Evolutionary conservation across 2,113 vertebrate species (phyloP).

Genomic region (Mirza zaza): DNA sequence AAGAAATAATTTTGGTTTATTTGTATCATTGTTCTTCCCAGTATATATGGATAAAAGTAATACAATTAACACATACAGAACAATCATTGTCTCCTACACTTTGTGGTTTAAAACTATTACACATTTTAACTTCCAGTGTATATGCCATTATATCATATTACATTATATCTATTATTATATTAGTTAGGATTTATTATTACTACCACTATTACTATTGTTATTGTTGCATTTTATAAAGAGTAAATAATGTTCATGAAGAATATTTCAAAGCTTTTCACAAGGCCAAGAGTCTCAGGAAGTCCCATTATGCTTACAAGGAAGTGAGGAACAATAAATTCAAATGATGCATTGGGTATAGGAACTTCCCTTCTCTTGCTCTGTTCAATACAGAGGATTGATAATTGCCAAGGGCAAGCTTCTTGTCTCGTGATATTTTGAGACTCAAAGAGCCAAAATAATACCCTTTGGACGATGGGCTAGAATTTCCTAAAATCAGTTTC

Average conservation of each 20-base stretch:
- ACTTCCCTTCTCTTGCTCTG: neutral
- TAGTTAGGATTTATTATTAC: neutral
- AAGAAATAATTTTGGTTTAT: neutral
- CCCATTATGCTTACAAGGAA: neutral
- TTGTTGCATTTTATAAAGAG: neutral
- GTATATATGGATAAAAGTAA: neutral
- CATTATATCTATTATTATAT: neutral
- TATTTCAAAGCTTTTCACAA: constrained; percentile 37
- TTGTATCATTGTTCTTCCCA: neutral
- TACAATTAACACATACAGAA: neutral
- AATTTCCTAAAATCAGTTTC: neutral
- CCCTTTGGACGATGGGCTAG: neutral
- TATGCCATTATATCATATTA: neutral
- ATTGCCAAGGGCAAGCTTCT: neutral
- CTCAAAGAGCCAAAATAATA: neutral
- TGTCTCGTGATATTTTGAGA: neutral
- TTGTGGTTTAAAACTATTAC: neutral
- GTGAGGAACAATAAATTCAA: neutral
- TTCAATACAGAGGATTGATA: neutral
- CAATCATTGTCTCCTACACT: neutral
- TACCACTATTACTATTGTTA: neutral
- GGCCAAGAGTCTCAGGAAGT: neutral
- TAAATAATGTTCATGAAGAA: neutral
- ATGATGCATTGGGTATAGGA: neutral
- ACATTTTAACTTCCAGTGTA: neutral